Percentiles rank a stretch among this genome's conserved stretches.
These are phyloP conservation scores for Galeopsomyia nigrocyanea DNA, from an alignment of 2,888 invertebrate genomes.

Conservation along the genomic window DNA sequence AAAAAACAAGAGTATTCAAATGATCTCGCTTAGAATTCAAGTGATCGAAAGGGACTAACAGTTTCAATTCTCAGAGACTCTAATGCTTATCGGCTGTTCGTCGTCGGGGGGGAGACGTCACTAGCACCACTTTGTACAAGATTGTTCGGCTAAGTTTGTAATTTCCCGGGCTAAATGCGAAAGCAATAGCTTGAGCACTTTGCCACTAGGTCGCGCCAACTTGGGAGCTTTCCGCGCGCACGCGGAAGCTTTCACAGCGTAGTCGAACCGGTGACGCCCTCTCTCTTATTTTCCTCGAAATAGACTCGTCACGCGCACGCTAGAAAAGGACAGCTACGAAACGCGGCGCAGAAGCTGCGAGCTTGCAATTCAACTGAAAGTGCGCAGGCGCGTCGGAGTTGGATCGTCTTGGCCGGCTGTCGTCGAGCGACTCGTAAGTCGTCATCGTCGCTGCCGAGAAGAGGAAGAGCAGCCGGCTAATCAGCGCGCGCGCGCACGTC, in stretches of 20 bases:
- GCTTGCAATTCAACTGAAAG: conserved; percentile 9
- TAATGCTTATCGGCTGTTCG: conserved; percentile 27
- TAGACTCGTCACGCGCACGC: background rate
- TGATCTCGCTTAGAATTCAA: background rate
- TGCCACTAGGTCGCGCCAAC: conserved; percentile 14
- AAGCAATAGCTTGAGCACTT: background rate
- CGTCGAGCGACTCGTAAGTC: conserved; percentile 2
- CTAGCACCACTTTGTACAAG: conserved; percentile 8
- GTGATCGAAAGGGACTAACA: conserved; percentile 1
- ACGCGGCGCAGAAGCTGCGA: conserved; percentile 1
- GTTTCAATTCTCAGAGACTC: conserved; percentile 27
- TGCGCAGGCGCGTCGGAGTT: conserved; percentile 28
- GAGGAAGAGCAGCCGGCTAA: conserved; percentile 30
- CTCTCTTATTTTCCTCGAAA: background rate
- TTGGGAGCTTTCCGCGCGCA: background rate
- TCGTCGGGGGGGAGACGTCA: conserved; percentile 34
- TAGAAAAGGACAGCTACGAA: no score
- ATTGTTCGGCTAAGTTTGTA: conserved; percentile 25
- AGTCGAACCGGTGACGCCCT: conserved; percentile 13
- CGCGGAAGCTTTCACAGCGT: background rate
- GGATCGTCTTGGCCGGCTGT: conserved; percentile 28
- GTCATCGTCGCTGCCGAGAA: conserved; percentile 6
- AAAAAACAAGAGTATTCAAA: background rate
- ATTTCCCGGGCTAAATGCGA: conserved; percentile 37
- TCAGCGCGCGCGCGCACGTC: conserved; percentile 32